phyloP scores from a whole-genome alignment of 2,797 vertebrate genomes.

The Pteropus rufus region DNA sequence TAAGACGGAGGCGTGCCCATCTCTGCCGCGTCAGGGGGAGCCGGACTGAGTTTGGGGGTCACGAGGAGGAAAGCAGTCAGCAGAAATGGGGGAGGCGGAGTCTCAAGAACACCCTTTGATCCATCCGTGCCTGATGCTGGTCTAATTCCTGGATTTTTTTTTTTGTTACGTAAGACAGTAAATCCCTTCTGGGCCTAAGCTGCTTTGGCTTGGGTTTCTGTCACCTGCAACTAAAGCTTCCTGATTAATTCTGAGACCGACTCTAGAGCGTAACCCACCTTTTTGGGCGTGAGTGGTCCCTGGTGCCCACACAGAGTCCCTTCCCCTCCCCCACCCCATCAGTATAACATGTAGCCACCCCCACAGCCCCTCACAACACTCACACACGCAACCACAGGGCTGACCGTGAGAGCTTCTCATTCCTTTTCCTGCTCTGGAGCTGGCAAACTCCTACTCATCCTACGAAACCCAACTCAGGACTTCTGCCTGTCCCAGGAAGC shows the following conservation, averaged over 20 bases:
- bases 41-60: neutral
- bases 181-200: neutral
- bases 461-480: neutral
- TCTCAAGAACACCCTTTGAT: neutral
- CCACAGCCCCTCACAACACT: neutral
- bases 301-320: neutral
- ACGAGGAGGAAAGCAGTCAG: rapidly evolving
- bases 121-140: neutral
- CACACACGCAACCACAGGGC: rapidly evolving
- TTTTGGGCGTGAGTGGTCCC: neutral
- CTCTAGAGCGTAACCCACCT: neutral
- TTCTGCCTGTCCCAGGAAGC: neutral
- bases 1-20: rapidly evolving
- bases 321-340: neutral
- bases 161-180: neutral
- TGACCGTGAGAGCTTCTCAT: neutral
- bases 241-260: neutral
- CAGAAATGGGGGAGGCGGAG: neutral
- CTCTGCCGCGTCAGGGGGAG: rapidly evolving
- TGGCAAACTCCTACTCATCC: neutral
- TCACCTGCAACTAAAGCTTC: neutral
- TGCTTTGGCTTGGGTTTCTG: neutral
- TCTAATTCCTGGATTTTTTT: neutral
- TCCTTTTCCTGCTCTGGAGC: neutral
- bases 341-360: rapidly evolving